Conservation (phyloP, 1,140 invertebrate species). For the Prorops nasuta region DNA sequence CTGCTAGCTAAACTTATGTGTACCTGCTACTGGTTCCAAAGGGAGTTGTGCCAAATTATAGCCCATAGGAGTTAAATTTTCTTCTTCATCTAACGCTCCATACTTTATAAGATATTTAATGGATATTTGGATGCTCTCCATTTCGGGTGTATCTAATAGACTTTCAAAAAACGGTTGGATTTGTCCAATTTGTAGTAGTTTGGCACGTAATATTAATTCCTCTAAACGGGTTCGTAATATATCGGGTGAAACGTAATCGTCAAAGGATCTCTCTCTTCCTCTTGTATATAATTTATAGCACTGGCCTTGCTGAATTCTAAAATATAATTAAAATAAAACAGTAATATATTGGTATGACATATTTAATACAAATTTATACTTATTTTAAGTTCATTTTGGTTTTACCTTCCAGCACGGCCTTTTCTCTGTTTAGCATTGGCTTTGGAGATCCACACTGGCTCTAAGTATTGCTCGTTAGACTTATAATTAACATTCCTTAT, state of each 20-base stretch:
- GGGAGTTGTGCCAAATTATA: not conserved
- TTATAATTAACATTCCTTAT: constrained; percentile 69
- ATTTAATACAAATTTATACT: constrained; percentile 15
- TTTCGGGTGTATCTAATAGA: not conserved
- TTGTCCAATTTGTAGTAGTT: not conserved
- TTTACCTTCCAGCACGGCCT: constrained; percentile 69
- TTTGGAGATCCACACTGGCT: constrained; percentile 68
- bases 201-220: not conserved
- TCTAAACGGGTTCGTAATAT: not conserved
- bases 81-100: not conserved
- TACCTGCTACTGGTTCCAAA: not conserved
- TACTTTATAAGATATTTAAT: not conserved
- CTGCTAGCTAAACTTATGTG: not conserved
- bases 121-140: not conserved
- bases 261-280: not conserved
- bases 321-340: constrained; percentile 32
- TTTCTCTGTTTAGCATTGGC: constrained; percentile 74
- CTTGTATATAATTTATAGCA: not conserved
- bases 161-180: not conserved
- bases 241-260: not conserved
- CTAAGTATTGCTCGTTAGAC: constrained; percentile 67
- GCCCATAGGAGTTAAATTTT: not conserved
- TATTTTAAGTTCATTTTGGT: not conserved
- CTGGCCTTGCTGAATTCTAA: constrained; percentile 26
- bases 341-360: constrained; percentile 9